Evolutionary conservation across 2,888 invertebrate genomes (phyloP).

Genomic region (Zaprionus obscuricornis): DNA sequence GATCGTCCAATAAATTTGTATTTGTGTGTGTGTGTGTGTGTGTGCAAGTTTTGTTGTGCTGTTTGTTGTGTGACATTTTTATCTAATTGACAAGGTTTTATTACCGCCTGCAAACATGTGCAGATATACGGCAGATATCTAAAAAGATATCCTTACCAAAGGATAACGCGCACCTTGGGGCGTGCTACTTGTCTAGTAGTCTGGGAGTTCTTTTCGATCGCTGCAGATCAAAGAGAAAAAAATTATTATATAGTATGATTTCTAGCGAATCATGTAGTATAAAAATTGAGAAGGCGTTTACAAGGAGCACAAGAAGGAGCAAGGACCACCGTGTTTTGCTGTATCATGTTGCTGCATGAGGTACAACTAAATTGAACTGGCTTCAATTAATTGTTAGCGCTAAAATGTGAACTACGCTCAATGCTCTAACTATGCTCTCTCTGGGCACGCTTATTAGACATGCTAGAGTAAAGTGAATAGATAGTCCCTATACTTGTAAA

Average conservation of each 20-base stretch:
- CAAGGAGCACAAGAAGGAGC: too few relatives aligned
- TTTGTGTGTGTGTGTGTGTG: conserved; percentile 15
- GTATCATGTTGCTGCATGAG: conserved; percentile 53
- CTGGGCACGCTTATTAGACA: conserved; percentile 78
- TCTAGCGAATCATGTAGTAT: conserved; percentile 62
- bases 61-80: conserved; percentile 83
- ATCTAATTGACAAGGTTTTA: conserved; percentile 81
- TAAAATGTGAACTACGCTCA: conserved; percentile 61
- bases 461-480: too few relatives aligned
- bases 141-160: conserved; percentile 29
- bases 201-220: too few relatives aligned
- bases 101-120: conserved; percentile 49
- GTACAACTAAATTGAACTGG: conserved; percentile 61
- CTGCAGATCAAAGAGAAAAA: conserved; percentile 54
- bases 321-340: conserved; percentile 57
- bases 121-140: conserved; percentile 39
- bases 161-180: conserved; percentile 57
- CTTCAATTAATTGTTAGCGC: conserved; percentile 63
- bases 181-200: conserved; percentile 56
- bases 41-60: conserved; percentile 52
- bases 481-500: too few relatives aligned
- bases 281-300: conserved; percentile 34
- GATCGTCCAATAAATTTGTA: conserved; percentile 73
- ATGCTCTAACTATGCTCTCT: conserved; percentile 52
- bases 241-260: conserved; percentile 45